Conservation (phyloP, 2,888 invertebrate genomes). For the Nomada ruficornis region DNA sequence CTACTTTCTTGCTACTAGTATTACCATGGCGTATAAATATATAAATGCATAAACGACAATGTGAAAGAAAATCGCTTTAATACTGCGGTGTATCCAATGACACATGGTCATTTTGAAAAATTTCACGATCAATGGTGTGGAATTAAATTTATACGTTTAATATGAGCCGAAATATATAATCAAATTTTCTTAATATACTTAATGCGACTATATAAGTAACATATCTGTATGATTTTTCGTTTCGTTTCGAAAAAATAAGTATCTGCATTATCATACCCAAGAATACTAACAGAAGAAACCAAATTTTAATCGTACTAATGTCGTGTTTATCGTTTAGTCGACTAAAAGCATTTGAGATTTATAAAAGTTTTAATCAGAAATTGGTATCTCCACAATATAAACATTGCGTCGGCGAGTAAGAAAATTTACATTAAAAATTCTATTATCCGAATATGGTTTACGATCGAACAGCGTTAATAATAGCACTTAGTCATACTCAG, state of each 20-base stretch:
- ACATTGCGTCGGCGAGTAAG: constrained; percentile 19
- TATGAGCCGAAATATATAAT: neutral
- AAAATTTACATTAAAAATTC: constrained; percentile 44
- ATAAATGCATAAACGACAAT: constrained; percentile 46
- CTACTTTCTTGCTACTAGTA: constrained; percentile 10
- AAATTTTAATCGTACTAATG: constrained; percentile 23
- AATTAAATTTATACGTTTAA: constrained; percentile 18
- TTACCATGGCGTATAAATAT: constrained; percentile 28
- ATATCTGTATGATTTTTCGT: constrained; percentile 1
- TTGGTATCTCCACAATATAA: constrained; percentile 23
- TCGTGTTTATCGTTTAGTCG: constrained; percentile 32
- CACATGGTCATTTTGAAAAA: constrained; percentile 7
- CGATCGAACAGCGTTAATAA: constrained; percentile 1
- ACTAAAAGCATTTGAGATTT: constrained; percentile 48
- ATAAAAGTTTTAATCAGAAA: constrained; percentile 51
- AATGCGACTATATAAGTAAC: constrained; percentile 13
- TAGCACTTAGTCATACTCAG: constrained; percentile 28
- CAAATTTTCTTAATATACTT: neutral
- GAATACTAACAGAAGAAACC: constrained; percentile 13
- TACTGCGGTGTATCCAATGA: constrained; percentile 50
- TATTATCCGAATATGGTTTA: constrained; percentile 20
- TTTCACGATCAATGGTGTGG: neutral
- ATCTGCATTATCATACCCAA: constrained; percentile 12
- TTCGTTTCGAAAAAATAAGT: constrained; percentile 19
- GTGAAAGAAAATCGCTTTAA: constrained; percentile 51